Percentiles rank a stretch among this genome's conserved stretches.
These are phyloP conservation scores for Penaeus chinensis DNA, from an alignment of 1,140 invertebrate genomes.

Conservation along the genomic window DNA sequence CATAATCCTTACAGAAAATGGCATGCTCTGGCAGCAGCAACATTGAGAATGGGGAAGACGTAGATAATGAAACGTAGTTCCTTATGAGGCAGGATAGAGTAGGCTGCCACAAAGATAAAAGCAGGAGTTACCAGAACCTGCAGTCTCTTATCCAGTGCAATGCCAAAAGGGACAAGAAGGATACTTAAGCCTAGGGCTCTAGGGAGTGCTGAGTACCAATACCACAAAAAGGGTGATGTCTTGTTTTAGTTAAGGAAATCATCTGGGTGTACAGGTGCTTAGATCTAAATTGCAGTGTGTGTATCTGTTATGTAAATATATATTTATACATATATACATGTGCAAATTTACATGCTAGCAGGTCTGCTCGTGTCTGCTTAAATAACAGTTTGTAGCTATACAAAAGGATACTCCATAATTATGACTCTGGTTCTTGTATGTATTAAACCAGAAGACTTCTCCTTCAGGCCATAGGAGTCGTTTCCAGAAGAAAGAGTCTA, in stretches of 20 bases:
- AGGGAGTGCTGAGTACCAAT: slow-evolving; percentile 97
- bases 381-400: not conserved
- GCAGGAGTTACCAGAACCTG: slow-evolving; percentile 79
- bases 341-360: not conserved
- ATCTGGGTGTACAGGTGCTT: not conserved
- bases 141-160: slow-evolving; percentile 79
- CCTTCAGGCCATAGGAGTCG: slow-evolving; percentile 95
- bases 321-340: not conserved
- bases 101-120: slow-evolving; percentile 86
- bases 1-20: slow-evolving; percentile 82
- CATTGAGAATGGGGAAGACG: slow-evolving; percentile 92
- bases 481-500: slow-evolving; percentile 96
- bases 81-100: slow-evolving; percentile 97
- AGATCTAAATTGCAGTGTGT: not conserved
- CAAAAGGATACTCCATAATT: slow-evolving; percentile 96
- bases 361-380: not conserved
- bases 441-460: slow-evolving; percentile 97
- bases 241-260: slow-evolving; percentile 68
- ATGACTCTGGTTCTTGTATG: slow-evolving; percentile 92
- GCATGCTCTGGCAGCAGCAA: slow-evolving; percentile 87
- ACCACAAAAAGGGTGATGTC: slow-evolving; percentile 97
- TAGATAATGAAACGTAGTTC: slow-evolving; percentile 99
- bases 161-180: slow-evolving; percentile 84
- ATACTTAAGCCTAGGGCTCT: slow-evolving; percentile 85
- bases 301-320: not conserved